phyloP scores from a whole-genome alignment of 2,888 invertebrate genomes.

The Platypus cylindrus region DNA sequence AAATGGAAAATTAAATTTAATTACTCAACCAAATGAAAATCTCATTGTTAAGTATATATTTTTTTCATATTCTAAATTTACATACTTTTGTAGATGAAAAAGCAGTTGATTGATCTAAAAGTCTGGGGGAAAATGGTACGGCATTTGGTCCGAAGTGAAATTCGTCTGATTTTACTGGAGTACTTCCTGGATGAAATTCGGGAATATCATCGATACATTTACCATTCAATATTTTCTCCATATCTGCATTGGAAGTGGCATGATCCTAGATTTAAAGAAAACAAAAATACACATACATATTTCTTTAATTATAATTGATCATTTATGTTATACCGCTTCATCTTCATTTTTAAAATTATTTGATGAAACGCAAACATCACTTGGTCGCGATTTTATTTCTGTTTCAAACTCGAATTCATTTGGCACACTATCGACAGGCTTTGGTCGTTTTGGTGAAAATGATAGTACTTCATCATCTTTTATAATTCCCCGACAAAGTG shows the following conservation, averaged over 20 bases:
- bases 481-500: conserved; percentile 28
- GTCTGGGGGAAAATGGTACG: conserved; percentile 34
- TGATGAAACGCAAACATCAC: conserved; percentile 45
- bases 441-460: conserved; percentile 60
- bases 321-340: too few relatives aligned
- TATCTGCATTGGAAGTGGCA: conserved; percentile 27
- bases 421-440: conserved; percentile 46
- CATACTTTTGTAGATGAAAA: conserved; percentile 29
- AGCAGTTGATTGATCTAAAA: conserved; percentile 37
- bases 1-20: not conserved
- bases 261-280: conserved; percentile 24
- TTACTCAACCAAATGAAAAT: not conserved
- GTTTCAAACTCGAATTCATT: conserved; percentile 50
- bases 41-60: not conserved
- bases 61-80: not conserved
- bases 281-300: conserved; percentile 5
- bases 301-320: too few relatives aligned
- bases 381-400: conserved; percentile 50
- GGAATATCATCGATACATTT: conserved; percentile 34
- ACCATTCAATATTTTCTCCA: conserved; percentile 34
- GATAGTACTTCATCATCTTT: conserved; percentile 33
- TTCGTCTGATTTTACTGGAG: conserved; percentile 33
- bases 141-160: conserved; percentile 52
- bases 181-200: conserved; percentile 30
- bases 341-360: conserved; percentile 40